Evolutionary conservation across 2,797 vertebrate genomes (phyloP), one percentile per base, ranked within the genome.

Genomic region (Harpagifer antarcticus): DNA sequence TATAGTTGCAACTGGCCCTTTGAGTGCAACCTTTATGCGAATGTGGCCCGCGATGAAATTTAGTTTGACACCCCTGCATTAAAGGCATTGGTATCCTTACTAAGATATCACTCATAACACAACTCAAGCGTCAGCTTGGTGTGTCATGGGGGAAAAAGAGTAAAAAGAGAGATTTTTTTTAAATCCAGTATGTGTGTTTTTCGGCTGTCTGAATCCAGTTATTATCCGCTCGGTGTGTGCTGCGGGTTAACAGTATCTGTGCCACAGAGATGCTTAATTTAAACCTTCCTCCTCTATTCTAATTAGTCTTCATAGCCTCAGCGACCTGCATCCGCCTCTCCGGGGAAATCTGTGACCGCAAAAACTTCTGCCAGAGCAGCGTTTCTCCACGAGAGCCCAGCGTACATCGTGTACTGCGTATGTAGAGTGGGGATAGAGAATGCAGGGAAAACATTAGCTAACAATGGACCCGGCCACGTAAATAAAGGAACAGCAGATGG

Each of bases 181-280:
- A 16, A 47, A 33, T 58, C 13, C 47, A 15, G 42, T 55, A 20
- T 70, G 71, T 66, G 68, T 33, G 23, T 66, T 63, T 77, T 33
- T 54, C 33, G 64, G 42, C 50, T 70, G 52, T 82, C 74, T 59
- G 37, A 68, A 37, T 73, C 27, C 74, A 49, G 57, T 80, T 78
- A 53, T 64, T 48, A 33, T 27, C 42, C 16, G 40, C 33, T 17
- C 58, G 61, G 61, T 43, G 57, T 50, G 55, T 80, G 60, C 65
- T 68, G 55, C 27, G 4, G 82, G 74, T 74, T 65, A 86, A 87
- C 85, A 75, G 86, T 93, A 93, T 93, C 87, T 92, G 88, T 95
- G 91, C 90, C 91, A 91, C 82, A 5, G 57, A 75, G 88, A 89
- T 87, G 85, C 92, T 89, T 93, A 87, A 93, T 94, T 91, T 93